A percentile compares a stretch with the other conserved stretches of the same genome.
These are phyloP conservation scores for Drosophila orena DNA, from an alignment of 1,140 invertebrate genomes.

Conservation along the genomic window DNA sequence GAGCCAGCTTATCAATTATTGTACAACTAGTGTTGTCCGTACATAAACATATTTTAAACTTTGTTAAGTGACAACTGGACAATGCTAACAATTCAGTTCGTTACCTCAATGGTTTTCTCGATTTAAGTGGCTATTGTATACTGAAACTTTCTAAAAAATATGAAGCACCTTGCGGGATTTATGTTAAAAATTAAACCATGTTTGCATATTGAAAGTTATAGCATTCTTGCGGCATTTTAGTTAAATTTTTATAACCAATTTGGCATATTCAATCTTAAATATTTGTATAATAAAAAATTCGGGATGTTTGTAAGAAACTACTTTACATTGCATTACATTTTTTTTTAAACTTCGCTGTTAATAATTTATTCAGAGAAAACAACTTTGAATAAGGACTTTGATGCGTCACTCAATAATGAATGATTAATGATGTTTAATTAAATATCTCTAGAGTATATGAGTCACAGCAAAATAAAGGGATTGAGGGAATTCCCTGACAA, in stretches of 20 bases:
- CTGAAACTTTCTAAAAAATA: too few species aligned
- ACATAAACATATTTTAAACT: not conserved
- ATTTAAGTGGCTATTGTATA: too few species aligned
- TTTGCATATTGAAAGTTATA: too few species aligned
- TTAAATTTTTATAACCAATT: too few species aligned
- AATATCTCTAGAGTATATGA: slow-evolving; percentile 4
- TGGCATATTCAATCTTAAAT: too few species aligned
- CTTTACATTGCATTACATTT: too few species aligned
- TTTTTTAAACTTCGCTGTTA: too few species aligned
- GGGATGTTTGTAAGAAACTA: not conserved
- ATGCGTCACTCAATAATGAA: slow-evolving; percentile 6
- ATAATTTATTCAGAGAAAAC: not conserved
- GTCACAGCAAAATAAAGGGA: slow-evolving; percentile 12
- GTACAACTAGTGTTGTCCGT: not conserved
- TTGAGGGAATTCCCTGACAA: not conserved
- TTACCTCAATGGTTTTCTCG: too few species aligned
- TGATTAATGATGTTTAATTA: not conserved
- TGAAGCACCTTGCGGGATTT: too few species aligned
- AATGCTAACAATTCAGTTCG: not conserved
- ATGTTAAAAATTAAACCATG: too few species aligned
- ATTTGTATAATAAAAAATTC: not conserved
- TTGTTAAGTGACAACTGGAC: not conserved
- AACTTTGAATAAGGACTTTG: not conserved
- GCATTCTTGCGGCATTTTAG: too few species aligned
- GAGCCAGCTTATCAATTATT: slow-evolving; percentile 15